Base-by-base conservation (phyloP, 2,113 vertebrate genomes). In the Morone chrysops region DNA sequence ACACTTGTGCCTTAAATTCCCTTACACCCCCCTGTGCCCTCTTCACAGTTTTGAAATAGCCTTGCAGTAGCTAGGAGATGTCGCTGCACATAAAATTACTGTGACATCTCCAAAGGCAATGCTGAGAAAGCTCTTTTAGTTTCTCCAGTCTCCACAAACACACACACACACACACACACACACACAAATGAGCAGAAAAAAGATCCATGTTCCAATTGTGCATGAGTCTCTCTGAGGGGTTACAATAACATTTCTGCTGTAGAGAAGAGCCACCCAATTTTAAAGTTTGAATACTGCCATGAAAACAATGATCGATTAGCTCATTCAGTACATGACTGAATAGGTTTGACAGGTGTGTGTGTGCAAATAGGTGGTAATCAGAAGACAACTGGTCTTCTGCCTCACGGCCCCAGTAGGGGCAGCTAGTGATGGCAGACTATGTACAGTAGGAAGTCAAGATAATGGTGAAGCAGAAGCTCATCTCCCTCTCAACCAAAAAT, bases 11-110 rank as follows among this genome's bases (percentile, higher is more conserved):
- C 89, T 87, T 56, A 70, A 65, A 63, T 87, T 73, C 74, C 79
- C 80, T 78, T 60, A 48, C 70, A 85, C 80, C 77, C 80, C 82
- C 76, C 53, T 50, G 45, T 88, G 72, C 56, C 78, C 87, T 82
- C 85, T 80, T 86, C 70, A 78, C 85, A 85, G 80, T 86, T 89
- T 73, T 78, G 77, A 88, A 89, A 92, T 80, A 78, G 84, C 86
- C 87, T 82, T 77, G 82, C 85, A 74, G 88, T 74, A 65, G 80
- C 80, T 74, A 67, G 81, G 78, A 56, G 66, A 87, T 86, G 91
- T 91, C 81, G 80, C 82, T 76, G 80, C 80, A 57, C 74, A 91
- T 92, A 87, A 92, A 85, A 90, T 88, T 87, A 91, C 92, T 90
- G 79, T 16, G 66, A 92, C 89, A 90, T 88, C 65, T 92, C 91